Evolutionary conservation across 1,140 invertebrate genomes (phyloP), one percentile per base, ranked within the genome.

Genomic region (Drosophila murphyi): DNA sequence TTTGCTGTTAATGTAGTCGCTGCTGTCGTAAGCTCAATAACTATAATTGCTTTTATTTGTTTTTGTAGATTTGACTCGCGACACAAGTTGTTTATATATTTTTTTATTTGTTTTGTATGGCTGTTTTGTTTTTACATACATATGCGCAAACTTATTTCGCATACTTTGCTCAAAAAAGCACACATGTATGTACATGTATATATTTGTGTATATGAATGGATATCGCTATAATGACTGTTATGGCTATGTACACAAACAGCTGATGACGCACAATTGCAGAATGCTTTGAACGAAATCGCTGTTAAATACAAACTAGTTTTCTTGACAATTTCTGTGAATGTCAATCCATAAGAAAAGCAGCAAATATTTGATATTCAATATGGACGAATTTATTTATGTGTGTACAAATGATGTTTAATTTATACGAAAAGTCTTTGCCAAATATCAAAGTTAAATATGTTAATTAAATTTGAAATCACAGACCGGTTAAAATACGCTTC

Each of bases 361-460:
- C 0, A 0, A 20, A 20, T 20, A 20, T 20, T 20, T 20, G 1
- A 20, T 20, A 20, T 20, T 20, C 20, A 20, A 20, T 20, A 20
- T 20, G 20, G 20, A 0, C 20, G 20, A 20, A 20, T 20, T 20
- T 20, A 20, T 39, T 6, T 8, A 39, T 28, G 10, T 39, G 2
- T 56, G 68, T 69, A 20, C 35, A 60, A 61, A 68, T 60, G 1
- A 70, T 69, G 61, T 74, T 68, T 57, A 50, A 68, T 64, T 63
- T 77, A 0, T n/a, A 4, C 0, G 41, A 68, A 69, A 69, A 69
- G 29, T 86, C 48, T 78, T 78, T 65, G 61, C 54, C 54, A 86
- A 86, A 86, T 86, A 86, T 82, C 82, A 86, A 85, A 86, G 82
- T 87, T 82, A 68, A 86, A 70, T 72, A 86, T 81, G 82, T 50